Base-by-base conservation (phyloP, 35 echinoderm and acorn worm genomes). In the Heliocidaris tuberculata region DNA sequence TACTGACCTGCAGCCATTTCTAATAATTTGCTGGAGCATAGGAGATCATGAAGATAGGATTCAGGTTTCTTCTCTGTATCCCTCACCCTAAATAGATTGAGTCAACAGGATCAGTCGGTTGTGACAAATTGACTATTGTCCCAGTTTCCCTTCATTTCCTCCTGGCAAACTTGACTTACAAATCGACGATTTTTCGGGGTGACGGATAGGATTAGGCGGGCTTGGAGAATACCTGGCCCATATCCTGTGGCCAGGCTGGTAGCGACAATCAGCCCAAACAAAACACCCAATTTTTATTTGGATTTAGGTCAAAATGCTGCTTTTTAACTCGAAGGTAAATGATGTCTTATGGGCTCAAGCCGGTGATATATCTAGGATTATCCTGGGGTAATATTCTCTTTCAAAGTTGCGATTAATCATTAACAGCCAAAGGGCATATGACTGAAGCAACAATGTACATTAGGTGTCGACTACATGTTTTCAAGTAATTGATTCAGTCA, bases 51-150 rank as follows among this genome's bases (percentile, higher is more conserved):
- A 19, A 78, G 65, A 78, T 78, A 78, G 65, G 65, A 78, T 78
- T 78, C 15, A n/a, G 27, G 17, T 78, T 24, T 78, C 21, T 78
- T 78, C 65, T 27, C 27, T n/a, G 65, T n/a, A n/a, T 21, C 65
- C 65, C 27, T 78, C 65, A 78, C 65, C 65, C 27, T 19, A 78
- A 78, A 78, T 78, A 78, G 65, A 78, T 78, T 7, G 5, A 24
- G 65, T 19, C 21, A 78, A 78, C 65, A 78, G 17, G 65, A 78
- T 78, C 65, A 78, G 65, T 78, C 65, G 27, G 15, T 78, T 78
- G 65, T 78, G 65, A 78, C 65, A 78, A 78, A 78, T 78, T 78
- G 65, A 78, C 24, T 78, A 78, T 78, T 78, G 65, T 78, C 65
- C 65, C 65, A 78, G 65, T 78, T 78, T 78, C 21, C 65, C 65